Evolutionary conservation across 2,113 vertebrate genomes (phyloP), one percentile per base, ranked within the genome.

Genomic region (Pristiophorus japonicus): DNA sequence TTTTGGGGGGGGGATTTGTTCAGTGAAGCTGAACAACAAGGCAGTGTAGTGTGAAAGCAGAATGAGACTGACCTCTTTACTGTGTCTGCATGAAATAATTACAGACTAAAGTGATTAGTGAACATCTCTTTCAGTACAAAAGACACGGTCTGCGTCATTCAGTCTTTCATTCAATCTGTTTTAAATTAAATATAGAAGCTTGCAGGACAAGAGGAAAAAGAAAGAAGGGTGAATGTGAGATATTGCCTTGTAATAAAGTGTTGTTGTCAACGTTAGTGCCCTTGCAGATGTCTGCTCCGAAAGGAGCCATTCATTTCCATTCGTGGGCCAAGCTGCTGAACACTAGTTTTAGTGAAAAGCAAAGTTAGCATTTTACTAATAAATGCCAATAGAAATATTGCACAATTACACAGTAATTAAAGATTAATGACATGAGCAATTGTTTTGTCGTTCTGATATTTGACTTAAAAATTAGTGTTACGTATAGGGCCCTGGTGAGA

Each of bases 71-170:
- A 27, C 84, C 45, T 87, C 84, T 87, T 51, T 27, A 87, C 20
- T 51, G 45, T 34, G 4, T 90, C 30, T 90, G 30, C 55, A 62
- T 90, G 34, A 63, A 62, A 92, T 63, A 92, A n/a, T 63, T 63
- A n/a, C 16, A 42, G 55, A 34, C 88, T 92, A 92, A 92, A 63
- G 34, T 20, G 88, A 92, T 92, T 59, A 90, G 14, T 38, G 34
- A 92, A 92, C 59, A 47, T 94, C 62, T 70, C 93, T 66, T 73
- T 22, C 38, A 38, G 38, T 67, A 94, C 45, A 94, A 94, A 94
- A 51, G 66, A 73, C 65, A 45, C 20, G 3, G 24, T 34, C 27
- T 47, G 66, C 20, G 22, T 94, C 63, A 94, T 34, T 66, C 51
- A 45, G 42, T 63, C 88, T 62, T 59, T 91, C 34, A 66, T 67